phyloP scores from a whole-genome alignment of 2,888 invertebrate species.

The Notodonta ziczac region DNA sequence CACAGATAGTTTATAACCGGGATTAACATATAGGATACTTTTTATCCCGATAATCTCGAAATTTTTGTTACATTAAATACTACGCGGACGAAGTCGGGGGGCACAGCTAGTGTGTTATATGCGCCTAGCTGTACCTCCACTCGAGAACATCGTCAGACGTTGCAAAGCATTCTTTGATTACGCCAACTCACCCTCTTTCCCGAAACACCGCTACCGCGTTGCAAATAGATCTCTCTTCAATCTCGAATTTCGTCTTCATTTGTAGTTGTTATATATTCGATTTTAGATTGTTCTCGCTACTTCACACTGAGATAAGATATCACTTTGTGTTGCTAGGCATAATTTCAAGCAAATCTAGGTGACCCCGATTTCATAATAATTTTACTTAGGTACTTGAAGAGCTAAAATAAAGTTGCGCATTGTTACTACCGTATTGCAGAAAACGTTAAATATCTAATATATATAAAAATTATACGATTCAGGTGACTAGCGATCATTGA shows the following conservation, averaged over 20 bases:
- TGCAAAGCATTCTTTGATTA: background rate
- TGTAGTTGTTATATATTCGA: background rate
- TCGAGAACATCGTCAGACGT: background rate
- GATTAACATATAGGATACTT: too few relatives aligned
- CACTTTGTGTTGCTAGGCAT: conserved; percentile 1
- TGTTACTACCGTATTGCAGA: too few relatives aligned
- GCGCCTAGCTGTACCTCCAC: too few relatives aligned
- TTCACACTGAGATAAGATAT: background rate
- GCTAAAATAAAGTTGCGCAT: too few relatives aligned
- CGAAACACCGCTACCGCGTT: conserved; percentile 72
- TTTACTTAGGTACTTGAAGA: background rate
- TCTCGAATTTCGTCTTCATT: conserved; percentile 54
- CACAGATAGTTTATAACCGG: too few relatives aligned
- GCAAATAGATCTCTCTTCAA: conserved; percentile 65
- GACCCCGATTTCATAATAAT: conserved; percentile 38
- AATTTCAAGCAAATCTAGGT: conserved; percentile 45
- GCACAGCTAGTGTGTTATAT: too few relatives aligned
- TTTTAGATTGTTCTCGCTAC: background rate
- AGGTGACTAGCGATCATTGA: too few relatives aligned
- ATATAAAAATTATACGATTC: too few relatives aligned
- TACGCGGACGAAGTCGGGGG: too few relatives aligned
- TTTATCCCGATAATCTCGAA: too few relatives aligned
- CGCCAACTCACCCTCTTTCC: conserved; percentile 67
- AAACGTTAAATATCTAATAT: too few relatives aligned
- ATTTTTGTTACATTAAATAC: too few relatives aligned